Evolutionary conservation across 2,113 vertebrate species (phyloP), one percentile per base, ranked within the genome.

Genomic region (Danionella cerebrum): DNA sequence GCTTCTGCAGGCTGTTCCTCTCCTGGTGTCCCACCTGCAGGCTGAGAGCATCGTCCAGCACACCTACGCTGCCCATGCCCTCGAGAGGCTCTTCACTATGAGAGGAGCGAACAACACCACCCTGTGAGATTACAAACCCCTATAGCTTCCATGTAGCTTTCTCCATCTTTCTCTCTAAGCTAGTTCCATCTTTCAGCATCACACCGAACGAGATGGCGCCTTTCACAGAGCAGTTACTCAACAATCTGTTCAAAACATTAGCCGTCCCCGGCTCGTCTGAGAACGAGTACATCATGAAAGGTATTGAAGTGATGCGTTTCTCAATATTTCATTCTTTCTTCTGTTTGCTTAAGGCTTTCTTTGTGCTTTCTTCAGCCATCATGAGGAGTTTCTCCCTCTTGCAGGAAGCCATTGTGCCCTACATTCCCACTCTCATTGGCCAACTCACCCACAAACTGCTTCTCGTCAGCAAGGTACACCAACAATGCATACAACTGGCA

Each of bases 211-310:
- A 99, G 79, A 93, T 99, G 77, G 89, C 90, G 33, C 92, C 93
- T 0, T 95, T 92, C 70, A 93, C 92, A n/a, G 95, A 98, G 74
- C 91, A 94, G 80, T 84, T 99, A 60, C 86, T 99, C 77, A 95
- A 89, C 82, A 90, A 97, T 80, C 89, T 98, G 79, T 98, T 99
- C 82, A 99, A 98, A 85, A 89, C 94, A 0, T 84, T 98, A 70
- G 86, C 93, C 0, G 87, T 95, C 75, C 96, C 95, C 75, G 95
- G 94, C 51, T 98, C 96, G 8, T 92, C 92, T 70, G 96, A 99
- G 84, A 99, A 98, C 70, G 96, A 98, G 70, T 99, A 99, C 79
- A 94, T 99, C 71, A 99, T 99, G 96, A 99, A 99, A 94, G 96
- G 96, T 96, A 84, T 1, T 41, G n/a, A 7, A n/a, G n/a, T n/a